These are phyloP conservation scores for Notamacropus eugenii DNA, from an alignment of 2,797 vertebrate species.

Conservation along the genomic window DNA sequence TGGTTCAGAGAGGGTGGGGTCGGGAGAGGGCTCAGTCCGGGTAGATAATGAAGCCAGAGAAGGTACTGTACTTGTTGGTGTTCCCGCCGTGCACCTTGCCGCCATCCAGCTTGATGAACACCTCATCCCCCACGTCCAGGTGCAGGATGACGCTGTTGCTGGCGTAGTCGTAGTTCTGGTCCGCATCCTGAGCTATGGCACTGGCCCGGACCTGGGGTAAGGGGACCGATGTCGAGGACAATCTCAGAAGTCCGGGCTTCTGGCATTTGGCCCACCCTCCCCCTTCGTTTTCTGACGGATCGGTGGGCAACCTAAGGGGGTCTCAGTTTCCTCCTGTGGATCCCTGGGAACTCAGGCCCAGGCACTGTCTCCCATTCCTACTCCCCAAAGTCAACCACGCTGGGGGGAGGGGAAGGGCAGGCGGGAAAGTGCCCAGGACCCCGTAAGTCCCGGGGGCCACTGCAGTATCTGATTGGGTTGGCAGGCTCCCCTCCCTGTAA, in stretches of 20 bases:
- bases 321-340: background rate
- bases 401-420: background rate
- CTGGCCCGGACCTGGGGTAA: constrained; percentile 92
- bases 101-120: constrained; percentile 96
- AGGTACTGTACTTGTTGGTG: constrained; percentile 99
- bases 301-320: background rate
- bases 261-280: background rate
- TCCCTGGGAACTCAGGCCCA: background rate
- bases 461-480: background rate
- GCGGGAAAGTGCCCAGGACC: background rate
- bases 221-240: background rate
- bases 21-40: constrained; percentile 88
- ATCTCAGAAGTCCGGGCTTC: background rate
- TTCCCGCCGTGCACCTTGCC: constrained; percentile 98
- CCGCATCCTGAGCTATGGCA: constrained; percentile 96
- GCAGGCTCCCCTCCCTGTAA: background rate
- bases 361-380: background rate
- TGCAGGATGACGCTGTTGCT: constrained; percentile 98
- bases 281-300: background rate
- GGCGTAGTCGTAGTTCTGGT: constrained; percentile 98
- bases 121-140: constrained; percentile 96
- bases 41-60: constrained; percentile 98
- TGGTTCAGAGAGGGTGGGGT: constrained; percentile 77
- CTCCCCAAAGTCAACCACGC: background rate
- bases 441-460: background rate